Conservation (phyloP, 2,113 vertebrate genomes). For the Spheniscus mendiculus region DNA sequence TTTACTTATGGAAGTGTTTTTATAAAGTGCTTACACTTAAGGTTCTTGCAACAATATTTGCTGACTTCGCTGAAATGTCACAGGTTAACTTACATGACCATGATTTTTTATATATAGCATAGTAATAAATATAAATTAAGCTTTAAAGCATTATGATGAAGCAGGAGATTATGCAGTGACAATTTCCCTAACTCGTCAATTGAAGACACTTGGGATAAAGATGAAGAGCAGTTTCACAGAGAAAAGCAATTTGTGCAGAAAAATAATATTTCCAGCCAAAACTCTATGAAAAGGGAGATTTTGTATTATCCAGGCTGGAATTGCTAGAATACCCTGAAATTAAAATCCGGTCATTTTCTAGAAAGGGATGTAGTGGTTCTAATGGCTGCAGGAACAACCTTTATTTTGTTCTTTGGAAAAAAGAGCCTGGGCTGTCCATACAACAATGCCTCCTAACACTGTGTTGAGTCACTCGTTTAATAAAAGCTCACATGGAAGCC, state of each 20-base stretch:
- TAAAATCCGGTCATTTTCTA: background rate
- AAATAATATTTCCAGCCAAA: background rate
- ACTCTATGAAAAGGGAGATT: background rate
- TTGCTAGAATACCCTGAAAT: background rate
- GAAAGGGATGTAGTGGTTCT: background rate
- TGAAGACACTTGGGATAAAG: background rate
- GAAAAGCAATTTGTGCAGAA: background rate
- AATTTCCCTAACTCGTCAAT: background rate
- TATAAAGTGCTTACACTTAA: background rate
- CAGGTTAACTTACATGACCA: background rate
- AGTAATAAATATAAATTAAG: background rate
- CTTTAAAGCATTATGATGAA: background rate
- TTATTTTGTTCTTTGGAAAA: background rate
- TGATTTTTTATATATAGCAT: background rate
- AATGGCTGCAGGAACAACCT: background rate
- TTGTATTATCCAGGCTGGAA: background rate
- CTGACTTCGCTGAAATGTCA: constrained; percentile 7
- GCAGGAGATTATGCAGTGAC: background rate
- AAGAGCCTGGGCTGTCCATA: background rate
- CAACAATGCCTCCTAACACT: background rate
- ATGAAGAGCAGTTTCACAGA: background rate
- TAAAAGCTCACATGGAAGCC: background rate
- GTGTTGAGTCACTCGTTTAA: background rate
- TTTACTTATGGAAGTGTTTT: constrained; percentile 26
- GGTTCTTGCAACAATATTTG: constrained; percentile 1